Evolutionary conservation across 1,140 invertebrate species (phyloP), one percentile per base, ranked within the genome.

Genomic region (Hycleus cichorii): DNA sequence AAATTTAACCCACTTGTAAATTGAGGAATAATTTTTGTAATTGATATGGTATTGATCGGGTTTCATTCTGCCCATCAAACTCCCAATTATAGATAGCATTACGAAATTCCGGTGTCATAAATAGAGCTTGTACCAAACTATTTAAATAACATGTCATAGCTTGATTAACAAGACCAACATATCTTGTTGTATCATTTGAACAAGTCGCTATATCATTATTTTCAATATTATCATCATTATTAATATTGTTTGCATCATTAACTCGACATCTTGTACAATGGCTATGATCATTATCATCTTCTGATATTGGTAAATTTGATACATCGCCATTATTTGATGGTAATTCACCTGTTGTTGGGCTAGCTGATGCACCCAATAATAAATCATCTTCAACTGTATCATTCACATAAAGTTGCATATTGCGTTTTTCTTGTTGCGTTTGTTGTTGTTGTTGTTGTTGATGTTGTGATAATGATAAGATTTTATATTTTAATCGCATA

Each of bases 91-190:
- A 95, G 5, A 95, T 74, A 2, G 89, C 88, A 76, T 96, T 96
- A 39, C 93, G 78, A 71, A 96, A 95, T 75, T 96, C 93, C n/a
- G 93, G 93, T 3, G 92, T 95, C 90, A 96, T 95, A 67, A 83
- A 95, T 2, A 96, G 76, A 1, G 90, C 89, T 76, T 96, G 93
- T 1, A 96, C 76, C 25, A 95, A 75, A 76, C 90, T 93, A 72
- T 95, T 96, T 9, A 96, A 78, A 71, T 95, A 95, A 72, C 93
- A 95, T 1, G 93, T 95, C 91, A 95, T 95, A 1, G 91, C 91
- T 75, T 94, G 91, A 74, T 96, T 96, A 0, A 95, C 90, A 38
- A 96, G 76, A 39, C 93, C 93, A 6, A 93, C 89, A 76, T 90
- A 93, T 58, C 76, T 85, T 10, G 66, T 43, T 25, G 54, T 8